These are phyloP conservation scores for Sciaenops ocellatus DNA, from an alignment of 2,797 vertebrate species.

Conservation along the genomic window DNA sequence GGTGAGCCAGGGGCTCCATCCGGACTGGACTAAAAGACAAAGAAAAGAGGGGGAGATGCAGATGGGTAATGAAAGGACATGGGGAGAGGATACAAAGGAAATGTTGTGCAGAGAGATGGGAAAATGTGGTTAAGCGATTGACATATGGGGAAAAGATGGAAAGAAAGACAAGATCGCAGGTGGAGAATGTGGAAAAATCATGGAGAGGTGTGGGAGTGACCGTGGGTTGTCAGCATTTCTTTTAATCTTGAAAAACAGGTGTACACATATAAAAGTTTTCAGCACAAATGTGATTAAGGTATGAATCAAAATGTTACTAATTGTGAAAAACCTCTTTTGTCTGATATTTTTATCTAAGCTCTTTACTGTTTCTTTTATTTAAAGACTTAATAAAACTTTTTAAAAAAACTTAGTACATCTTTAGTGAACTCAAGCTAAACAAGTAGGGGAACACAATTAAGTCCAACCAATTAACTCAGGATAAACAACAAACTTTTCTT, in stretches of 20 bases:
- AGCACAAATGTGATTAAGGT: neutral
- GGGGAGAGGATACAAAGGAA: slow-evolving; percentile 8
- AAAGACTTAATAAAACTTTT: neutral
- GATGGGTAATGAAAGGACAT: slow-evolving; percentile 28
- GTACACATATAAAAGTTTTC: neutral
- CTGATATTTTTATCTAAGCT: neutral
- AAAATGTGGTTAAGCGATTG: slow-evolving; percentile 8
- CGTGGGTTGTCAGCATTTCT: neutral
- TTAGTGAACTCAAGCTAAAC: neutral
- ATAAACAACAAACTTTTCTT: neutral
- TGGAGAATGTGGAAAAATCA: neutral
- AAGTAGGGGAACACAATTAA: neutral
- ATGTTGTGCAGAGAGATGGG: slow-evolving; percentile 25
- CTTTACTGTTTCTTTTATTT: neutral
- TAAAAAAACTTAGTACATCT: neutral
- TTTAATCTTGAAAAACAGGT: neutral
- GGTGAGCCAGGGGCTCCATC: slow-evolving; percentile 90
- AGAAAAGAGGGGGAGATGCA: slow-evolving; percentile 7
- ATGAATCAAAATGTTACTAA: neutral
- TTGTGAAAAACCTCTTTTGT: neutral
- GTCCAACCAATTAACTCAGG: neutral
- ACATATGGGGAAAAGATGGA: neutral
- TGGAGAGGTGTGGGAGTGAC: neutral
- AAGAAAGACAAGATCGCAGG: neutral
- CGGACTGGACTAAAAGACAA: slow-evolving; percentile 86